phyloP scores from a whole-genome alignment of 2,888 invertebrate species.

The Eustalomyia histrio region DNA sequence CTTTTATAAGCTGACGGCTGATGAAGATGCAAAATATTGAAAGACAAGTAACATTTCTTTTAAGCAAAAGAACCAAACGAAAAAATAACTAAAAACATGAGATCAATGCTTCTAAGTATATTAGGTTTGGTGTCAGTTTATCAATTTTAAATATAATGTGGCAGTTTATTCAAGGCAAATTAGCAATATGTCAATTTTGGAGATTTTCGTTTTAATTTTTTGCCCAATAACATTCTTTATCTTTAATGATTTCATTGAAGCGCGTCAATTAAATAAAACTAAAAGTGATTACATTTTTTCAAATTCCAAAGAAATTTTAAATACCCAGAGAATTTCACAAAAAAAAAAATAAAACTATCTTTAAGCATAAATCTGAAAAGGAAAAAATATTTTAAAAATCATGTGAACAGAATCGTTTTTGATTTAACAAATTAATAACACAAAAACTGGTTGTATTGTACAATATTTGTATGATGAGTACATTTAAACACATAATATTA shows the following conservation, averaged over 20 bases:
- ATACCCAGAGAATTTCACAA: constrained; percentile 18
- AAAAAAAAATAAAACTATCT: neutral
- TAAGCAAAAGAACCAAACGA: neutral
- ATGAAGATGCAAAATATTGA: constrained; percentile 64
- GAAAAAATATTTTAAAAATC: constrained; percentile 10
- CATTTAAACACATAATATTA: constrained; percentile 25
- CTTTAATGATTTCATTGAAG: constrained; percentile 46
- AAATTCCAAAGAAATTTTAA: constrained; percentile 48
- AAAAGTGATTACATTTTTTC: constrained; percentile 35
- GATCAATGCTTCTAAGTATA: constrained; percentile 61
- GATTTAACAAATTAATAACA: constrained; percentile 10
- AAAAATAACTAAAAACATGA: constrained; percentile 3
- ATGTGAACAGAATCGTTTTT: constrained; percentile 36
- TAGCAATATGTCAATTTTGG: constrained; percentile 62
- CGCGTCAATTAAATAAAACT: constrained; percentile 7
- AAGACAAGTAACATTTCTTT: constrained; percentile 36
- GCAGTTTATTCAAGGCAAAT: constrained; percentile 62
- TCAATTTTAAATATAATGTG: constrained; percentile 62
- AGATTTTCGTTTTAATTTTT: neutral
- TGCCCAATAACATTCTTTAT: constrained; percentile 51
- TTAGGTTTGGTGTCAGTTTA: constrained; percentile 62
- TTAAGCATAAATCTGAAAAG: constrained; percentile 19
- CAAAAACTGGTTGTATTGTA: constrained; percentile 40
- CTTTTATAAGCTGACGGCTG: constrained; percentile 66
- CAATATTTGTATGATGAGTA: neutral